These are phyloP conservation scores for Ceratina japonica DNA, from an alignment of 1,140 invertebrate species.

Conservation along the genomic window DNA sequence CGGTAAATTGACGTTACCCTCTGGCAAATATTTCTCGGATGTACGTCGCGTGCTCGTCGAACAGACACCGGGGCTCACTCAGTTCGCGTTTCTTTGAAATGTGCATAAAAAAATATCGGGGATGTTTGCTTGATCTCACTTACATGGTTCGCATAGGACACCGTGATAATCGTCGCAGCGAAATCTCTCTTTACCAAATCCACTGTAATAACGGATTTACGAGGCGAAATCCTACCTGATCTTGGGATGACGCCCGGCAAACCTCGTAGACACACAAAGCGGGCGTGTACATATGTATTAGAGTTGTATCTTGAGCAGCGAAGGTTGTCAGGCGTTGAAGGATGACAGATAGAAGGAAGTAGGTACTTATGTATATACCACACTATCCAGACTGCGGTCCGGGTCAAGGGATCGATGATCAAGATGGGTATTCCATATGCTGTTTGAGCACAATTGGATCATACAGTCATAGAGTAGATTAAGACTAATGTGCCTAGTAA, in stretches of 20 bases:
- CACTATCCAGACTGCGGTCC: not conserved
- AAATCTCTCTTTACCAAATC: constrained; percentile 43
- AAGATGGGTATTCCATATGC: no score
- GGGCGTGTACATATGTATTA: constrained; percentile 16
- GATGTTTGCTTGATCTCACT: no score
- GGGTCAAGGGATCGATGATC: no score
- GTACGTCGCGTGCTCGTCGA: no score
- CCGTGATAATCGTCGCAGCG: constrained; percentile 12
- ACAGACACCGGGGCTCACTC: not conserved
- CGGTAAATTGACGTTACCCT: not conserved
- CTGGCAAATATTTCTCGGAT: not conserved
- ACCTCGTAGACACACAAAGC: constrained; percentile 15
- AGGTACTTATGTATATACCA: constrained; percentile 7
- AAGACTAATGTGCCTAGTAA: no score
- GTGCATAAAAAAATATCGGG: not conserved
- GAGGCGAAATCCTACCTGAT: constrained; percentile 29
- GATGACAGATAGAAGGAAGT: constrained; percentile 12
- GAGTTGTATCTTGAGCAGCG: not conserved
- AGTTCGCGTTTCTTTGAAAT: not conserved
- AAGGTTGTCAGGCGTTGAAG: not conserved
- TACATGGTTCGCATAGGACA: no score
- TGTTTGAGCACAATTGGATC: no score
- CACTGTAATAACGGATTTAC: constrained; percentile 54
- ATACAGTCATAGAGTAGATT: not conserved
- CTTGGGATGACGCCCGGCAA: constrained; percentile 24